Percentiles rank a stretch among this genome's conserved stretches.
Conservation (phyloP, 2,888 invertebrate genomes). For the Hoplodrina blanda region DNA sequence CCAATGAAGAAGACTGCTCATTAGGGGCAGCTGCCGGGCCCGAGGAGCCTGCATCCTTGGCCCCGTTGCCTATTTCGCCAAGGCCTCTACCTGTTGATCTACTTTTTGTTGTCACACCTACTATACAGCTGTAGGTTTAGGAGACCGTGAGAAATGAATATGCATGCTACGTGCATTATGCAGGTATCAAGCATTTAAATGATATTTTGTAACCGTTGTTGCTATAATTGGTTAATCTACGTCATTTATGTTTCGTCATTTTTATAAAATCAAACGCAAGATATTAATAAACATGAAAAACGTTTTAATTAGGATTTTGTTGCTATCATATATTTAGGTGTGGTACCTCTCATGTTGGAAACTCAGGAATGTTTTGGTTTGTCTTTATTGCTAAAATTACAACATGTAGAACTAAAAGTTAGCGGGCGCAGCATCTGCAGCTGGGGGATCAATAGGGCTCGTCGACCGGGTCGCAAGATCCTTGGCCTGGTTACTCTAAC, state of each 20-base stretch:
- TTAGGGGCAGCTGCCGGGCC: slow-evolving; percentile 48
- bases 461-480: slow-evolving; percentile 76
- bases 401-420: slow-evolving; percentile 31
- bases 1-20: slow-evolving; percentile 38
- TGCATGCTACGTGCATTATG: slow-evolving; percentile 12
- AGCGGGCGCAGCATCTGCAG: slow-evolving; percentile 67
- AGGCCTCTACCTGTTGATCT: slow-evolving; percentile 77
- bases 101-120: slow-evolving; percentile 72
- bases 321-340: neutral
- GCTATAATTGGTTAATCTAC: neutral
- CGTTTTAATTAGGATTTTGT: neutral
- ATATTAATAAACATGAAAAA: neutral
- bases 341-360: neutral
- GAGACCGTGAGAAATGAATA: slow-evolving; percentile 59
- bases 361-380: neutral
- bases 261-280: neutral
- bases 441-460: slow-evolving; percentile 76
- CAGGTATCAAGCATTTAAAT: slow-evolving; percentile 13
- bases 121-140: slow-evolving; percentile 54
- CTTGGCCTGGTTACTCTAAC: slow-evolving; percentile 79
- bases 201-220: slow-evolving; percentile 20
- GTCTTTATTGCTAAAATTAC: neutral
- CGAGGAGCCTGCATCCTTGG: slow-evolving; percentile 73
- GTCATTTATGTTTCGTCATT: slow-evolving; percentile 1
- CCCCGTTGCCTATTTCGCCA: slow-evolving; percentile 74